Conservation (phyloP, 92 coral and sea anemone species). For the Montipora capitata region DNA sequence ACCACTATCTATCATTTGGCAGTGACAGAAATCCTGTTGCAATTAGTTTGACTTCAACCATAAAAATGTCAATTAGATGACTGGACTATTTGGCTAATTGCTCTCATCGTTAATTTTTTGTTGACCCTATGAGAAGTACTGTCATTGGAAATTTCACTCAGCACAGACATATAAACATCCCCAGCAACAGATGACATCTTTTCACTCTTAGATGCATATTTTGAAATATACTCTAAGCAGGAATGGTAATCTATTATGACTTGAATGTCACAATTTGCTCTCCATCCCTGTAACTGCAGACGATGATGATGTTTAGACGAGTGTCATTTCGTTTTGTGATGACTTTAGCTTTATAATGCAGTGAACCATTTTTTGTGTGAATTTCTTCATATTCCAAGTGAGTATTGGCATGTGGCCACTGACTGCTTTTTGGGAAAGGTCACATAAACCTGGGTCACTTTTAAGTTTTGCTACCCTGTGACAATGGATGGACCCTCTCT, state of each 20-base stretch:
- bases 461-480: conserved; percentile 76
- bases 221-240: conserved; percentile 58
- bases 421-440: conserved; percentile 57
- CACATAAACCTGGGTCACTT: conserved; percentile 69
- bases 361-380: conserved; percentile 39
- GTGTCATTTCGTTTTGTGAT: conserved; percentile 64
- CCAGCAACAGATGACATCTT: conserved; percentile 64
- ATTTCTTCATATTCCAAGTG: conserved; percentile 53
- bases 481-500: conserved; percentile 79
- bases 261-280: conserved; percentile 59
- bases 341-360: conserved; percentile 48
- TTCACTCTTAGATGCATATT: conserved; percentile 63
- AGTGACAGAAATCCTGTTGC: too few species aligned
- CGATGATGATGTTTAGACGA: conserved; percentile 51
- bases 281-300: conserved; percentile 55
- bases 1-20: too few species aligned
- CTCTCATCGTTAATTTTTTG: conserved; percentile 45
- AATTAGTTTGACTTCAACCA: too few species aligned
- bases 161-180: conserved; percentile 49
- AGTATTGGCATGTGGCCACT: conserved; percentile 33
- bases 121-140: conserved; percentile 3
- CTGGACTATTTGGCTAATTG: conserved; percentile 79
- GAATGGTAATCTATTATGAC: conserved; percentile 56
- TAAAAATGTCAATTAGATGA: too few species aligned
- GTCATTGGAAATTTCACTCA: conserved; percentile 1